Evolutionary conservation across 92 coral and sea anemone genomes (phyloP).

Genomic region (Heteractis magnifica): DNA sequence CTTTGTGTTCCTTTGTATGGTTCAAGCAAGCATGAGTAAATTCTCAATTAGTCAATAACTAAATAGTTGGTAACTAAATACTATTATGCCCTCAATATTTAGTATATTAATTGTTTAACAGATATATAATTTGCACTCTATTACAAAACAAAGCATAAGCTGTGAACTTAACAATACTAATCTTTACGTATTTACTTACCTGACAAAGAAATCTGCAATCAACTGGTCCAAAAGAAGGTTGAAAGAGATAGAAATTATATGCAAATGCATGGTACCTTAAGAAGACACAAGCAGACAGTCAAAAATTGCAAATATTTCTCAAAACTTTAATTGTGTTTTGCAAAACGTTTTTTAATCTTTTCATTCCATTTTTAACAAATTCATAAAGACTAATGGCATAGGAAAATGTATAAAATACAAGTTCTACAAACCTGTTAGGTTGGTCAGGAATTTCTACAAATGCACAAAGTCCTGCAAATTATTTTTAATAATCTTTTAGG

Average conservation of each 20-base stretch:
- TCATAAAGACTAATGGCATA: constrained; percentile 36
- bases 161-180: not conserved
- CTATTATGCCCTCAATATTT: too few relatives aligned
- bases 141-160: too few relatives aligned
- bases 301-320: not conserved
- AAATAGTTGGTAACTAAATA: too few relatives aligned
- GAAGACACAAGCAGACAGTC: not conserved
- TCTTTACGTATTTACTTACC: constrained; percentile 40
- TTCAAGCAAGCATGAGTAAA: too few relatives aligned
- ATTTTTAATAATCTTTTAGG: not conserved
- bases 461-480: constrained; percentile 16
- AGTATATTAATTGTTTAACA: too few relatives aligned
- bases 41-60: too few relatives aligned
- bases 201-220: constrained; percentile 88
- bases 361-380: too few relatives aligned
- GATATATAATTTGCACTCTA: too few relatives aligned
- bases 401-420: constrained; percentile 24
- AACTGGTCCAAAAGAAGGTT: constrained; percentile 80
- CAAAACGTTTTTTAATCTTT: not conserved
- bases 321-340: constrained; percentile 11
- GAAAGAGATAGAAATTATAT: constrained; percentile 80
- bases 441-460: constrained; percentile 6
- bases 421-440: not conserved
- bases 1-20: too few relatives aligned
- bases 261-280: constrained; percentile 81